phyloP scores from a whole-genome alignment of 2,888 invertebrate genomes.

The Drosophila fungiperda region DNA sequence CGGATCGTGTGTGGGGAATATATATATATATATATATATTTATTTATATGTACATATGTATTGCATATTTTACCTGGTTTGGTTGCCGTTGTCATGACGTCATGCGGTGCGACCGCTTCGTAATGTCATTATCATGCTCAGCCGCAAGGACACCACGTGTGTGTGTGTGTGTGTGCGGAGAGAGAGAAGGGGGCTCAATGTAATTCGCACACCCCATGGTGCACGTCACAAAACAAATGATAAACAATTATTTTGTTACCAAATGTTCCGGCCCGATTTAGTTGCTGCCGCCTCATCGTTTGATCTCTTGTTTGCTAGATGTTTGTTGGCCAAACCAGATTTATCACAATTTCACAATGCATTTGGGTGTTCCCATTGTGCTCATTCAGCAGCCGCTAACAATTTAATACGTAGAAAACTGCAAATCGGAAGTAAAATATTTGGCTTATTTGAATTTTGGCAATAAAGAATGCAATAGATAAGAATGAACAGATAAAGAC shows the following conservation, averaged over 20 bases:
- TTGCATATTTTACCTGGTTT: constrained; percentile 52
- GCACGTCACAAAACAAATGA: constrained; percentile 80
- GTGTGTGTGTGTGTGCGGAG: background rate
- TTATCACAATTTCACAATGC: constrained; percentile 64
- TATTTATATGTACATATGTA: constrained; percentile 2
- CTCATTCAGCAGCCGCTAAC: constrained; percentile 55
- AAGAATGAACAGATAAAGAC: constrained; percentile 1
- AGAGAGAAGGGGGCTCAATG: constrained; percentile 12
- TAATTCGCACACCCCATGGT: constrained; percentile 65
- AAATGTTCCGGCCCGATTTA: constrained; percentile 48
- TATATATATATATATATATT: background rate
- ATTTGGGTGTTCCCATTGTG: constrained; percentile 78
- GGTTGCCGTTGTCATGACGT: constrained; percentile 62
- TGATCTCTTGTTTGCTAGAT: constrained; percentile 57
- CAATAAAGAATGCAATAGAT: constrained; percentile 12
- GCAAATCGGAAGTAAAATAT: constrained; percentile 71
- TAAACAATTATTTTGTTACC: constrained; percentile 77
- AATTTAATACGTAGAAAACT: constrained; percentile 79
- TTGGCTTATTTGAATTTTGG: constrained; percentile 44
- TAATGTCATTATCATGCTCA: constrained; percentile 79
- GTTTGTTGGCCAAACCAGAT: constrained; percentile 59
- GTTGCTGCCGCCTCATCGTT: constrained; percentile 60
- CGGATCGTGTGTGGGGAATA: constrained; percentile 18
- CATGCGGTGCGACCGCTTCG: constrained; percentile 68
- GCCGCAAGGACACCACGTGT: constrained; percentile 51